Conservation (phyloP, 2,888 invertebrate genomes). For the Clostera curtula region DNA sequence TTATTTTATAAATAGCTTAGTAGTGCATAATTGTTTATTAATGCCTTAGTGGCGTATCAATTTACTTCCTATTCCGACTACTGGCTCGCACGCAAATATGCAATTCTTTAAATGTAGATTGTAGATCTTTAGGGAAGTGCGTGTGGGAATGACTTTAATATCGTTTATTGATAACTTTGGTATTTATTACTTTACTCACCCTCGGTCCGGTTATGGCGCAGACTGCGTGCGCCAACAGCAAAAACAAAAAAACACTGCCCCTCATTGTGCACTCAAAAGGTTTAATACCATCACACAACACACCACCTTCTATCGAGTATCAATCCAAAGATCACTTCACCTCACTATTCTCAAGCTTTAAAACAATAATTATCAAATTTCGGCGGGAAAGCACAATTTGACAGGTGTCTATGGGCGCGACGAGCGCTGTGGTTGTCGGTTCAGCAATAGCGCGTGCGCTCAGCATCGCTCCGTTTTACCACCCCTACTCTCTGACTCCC, state of each 20-base stretch:
- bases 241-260: constrained; percentile 52
- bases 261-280: constrained; percentile 65
- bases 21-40: too few species aligned
- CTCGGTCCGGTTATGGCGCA: constrained; percentile 69
- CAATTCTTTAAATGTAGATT: too few species aligned
- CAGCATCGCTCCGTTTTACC: constrained; percentile 60
- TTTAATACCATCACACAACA: constrained; percentile 69
- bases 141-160: too few species aligned
- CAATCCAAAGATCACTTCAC: constrained; percentile 37
- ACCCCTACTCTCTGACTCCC: constrained; percentile 63
- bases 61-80: too few species aligned
- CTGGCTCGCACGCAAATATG: too few species aligned
- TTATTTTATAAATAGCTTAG: too few species aligned
- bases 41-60: too few species aligned
- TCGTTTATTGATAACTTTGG: background rate
- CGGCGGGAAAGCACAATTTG: constrained; percentile 26
- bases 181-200: constrained; percentile 32
- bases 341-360: constrained; percentile 23
- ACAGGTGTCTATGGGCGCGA: constrained; percentile 31
- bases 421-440: constrained; percentile 47
- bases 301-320: constrained; percentile 39
- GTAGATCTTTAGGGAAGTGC: too few species aligned
- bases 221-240: constrained; percentile 65
- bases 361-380: constrained; percentile 20
- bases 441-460: constrained; percentile 52